Percentiles rank a stretch among this genome's conserved stretches.
Conservation (phyloP, 2,797 vertebrate species). For the Chaetophractus vellerosus region DNA sequence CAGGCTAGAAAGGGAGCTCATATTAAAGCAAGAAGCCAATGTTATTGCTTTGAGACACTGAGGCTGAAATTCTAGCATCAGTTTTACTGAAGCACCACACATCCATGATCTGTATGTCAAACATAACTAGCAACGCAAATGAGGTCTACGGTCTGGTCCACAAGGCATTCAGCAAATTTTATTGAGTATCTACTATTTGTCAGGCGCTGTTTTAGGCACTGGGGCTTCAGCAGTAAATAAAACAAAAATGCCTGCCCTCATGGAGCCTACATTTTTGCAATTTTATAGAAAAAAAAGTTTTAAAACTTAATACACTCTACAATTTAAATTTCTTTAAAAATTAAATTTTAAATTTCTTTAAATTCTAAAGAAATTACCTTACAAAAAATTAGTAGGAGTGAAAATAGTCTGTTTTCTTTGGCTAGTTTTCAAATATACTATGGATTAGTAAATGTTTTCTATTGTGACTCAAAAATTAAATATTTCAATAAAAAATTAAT, state of each 20-base stretch:
- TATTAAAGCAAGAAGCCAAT: neutral
- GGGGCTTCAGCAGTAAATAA: neutral
- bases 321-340: neutral
- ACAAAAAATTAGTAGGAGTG: neutral
- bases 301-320: neutral
- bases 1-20: neutral
- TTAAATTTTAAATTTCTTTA: too few species aligned
- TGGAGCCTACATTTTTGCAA: neutral
- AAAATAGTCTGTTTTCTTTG: slow-evolving; percentile 35
- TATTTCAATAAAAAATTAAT: slow-evolving; percentile 3
- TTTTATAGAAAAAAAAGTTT: neutral
- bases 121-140: neutral
- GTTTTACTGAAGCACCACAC: neutral
- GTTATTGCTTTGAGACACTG: neutral
- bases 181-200: neutral
- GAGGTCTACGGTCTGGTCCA: neutral
- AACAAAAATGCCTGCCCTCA: neutral
- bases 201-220: neutral
- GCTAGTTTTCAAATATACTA: slow-evolving; percentile 1
- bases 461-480: slow-evolving; percentile 4
- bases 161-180: too few species aligned
- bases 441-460: slow-evolving; percentile 13
- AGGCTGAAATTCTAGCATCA: neutral
- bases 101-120: neutral
- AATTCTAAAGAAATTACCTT: slow-evolving; percentile 36